Evolutionary conservation across 2,797 vertebrate species (phyloP).

Genomic region (Lates japonicus): DNA sequence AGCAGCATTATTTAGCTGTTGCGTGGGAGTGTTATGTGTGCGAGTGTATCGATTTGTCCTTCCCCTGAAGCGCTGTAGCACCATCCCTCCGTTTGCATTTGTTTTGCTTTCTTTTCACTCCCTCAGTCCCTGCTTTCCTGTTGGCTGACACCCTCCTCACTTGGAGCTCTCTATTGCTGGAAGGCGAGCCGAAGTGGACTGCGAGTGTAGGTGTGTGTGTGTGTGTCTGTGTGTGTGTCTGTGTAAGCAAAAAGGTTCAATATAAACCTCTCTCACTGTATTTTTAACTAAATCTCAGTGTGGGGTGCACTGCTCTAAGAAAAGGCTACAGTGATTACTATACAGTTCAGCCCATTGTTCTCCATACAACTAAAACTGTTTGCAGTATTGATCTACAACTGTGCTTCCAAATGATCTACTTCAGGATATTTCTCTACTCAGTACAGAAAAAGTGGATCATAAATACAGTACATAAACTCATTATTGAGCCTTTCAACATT

Average conservation of each 20-base stretch:
- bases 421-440: constrained; percentile 18
- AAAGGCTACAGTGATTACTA: constrained; percentile 56
- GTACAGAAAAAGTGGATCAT: constrained; percentile 14
- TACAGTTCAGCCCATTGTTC: constrained; percentile 50
- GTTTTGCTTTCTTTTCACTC: constrained; percentile 49
- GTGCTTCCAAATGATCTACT: constrained; percentile 28
- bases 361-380: constrained; percentile 47
- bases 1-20: constrained; percentile 61
- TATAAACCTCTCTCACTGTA: constrained; percentile 39
- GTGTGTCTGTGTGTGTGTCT: neutral
- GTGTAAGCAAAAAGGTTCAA: constrained; percentile 40
- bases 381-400: constrained; percentile 52
- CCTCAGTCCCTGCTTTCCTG: constrained; percentile 50
- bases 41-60: constrained; percentile 71
- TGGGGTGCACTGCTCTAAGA: constrained; percentile 26
- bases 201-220: constrained; percentile 33
- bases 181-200: constrained; percentile 57
- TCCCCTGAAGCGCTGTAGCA: constrained; percentile 64
- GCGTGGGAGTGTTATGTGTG: constrained; percentile 74
- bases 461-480: constrained; percentile 13
- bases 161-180: constrained; percentile 49
- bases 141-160: constrained; percentile 65
- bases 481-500: constrained; percentile 13
- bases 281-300: constrained; percentile 56
- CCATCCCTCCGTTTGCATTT: constrained; percentile 58